These are phyloP conservation scores for Pheosia tremula DNA, from an alignment of 2,888 invertebrate species.

Conservation along the genomic window DNA sequence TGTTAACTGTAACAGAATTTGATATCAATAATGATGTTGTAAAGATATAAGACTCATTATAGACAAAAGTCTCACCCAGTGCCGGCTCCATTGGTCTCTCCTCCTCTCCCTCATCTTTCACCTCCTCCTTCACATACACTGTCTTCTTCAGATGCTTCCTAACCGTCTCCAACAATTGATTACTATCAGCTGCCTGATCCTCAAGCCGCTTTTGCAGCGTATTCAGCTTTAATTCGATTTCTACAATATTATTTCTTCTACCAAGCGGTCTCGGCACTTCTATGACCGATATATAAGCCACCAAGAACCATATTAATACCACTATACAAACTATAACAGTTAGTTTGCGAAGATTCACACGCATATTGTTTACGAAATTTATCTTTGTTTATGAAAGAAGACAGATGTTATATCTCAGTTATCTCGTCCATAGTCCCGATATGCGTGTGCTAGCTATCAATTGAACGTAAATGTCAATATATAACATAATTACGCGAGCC, in stretches of 20 bases:
- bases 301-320: conserved; percentile 60
- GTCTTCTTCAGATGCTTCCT: conserved; percentile 50
- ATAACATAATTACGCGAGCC: conserved; percentile 24
- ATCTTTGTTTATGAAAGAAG: conserved; percentile 17
- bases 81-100: conserved; percentile 18
- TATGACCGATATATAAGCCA: conserved; percentile 58
- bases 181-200: conserved; percentile 59
- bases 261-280: conserved; percentile 46
- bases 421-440: conserved; percentile 25
- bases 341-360: conserved; percentile 67
- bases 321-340: conserved; percentile 47
- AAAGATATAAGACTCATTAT: neutral
- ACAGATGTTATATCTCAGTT: conserved; percentile 17
- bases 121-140: conserved; percentile 25
- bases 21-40: no score
- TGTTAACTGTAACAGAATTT: no score
- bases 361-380: conserved; percentile 55
- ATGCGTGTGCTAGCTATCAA: conserved; percentile 20
- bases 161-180: conserved; percentile 54
- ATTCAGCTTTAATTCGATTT: conserved; percentile 56
- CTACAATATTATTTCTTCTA: conserved; percentile 33
- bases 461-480: conserved; percentile 31
- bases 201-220: conserved; percentile 56
- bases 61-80: conserved; percentile 36
- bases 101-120: conserved; percentile 26